Percentiles rank a stretch among this genome's conserved stretches.
Evolutionary conservation across 2,113 vertebrate species (phyloP).

Genomic region (Suncus etruscus): DNA sequence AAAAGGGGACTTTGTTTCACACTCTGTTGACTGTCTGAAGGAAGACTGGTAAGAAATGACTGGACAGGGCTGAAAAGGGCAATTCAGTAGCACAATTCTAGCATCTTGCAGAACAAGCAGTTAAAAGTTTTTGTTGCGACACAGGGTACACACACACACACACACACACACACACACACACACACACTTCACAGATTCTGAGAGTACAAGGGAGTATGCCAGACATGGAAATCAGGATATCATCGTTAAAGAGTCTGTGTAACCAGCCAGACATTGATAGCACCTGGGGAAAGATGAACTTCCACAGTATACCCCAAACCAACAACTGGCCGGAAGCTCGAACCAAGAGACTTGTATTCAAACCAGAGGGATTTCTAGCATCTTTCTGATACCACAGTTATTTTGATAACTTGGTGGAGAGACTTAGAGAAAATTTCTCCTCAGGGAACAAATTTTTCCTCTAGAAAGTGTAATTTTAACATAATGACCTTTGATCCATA

Average conservation of each 20-base stretch:
- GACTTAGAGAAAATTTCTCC: background rate
- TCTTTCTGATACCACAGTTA: background rate
- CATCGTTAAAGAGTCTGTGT: background rate
- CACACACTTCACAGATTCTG: background rate
- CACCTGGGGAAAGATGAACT: background rate
- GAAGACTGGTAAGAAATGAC: background rate
- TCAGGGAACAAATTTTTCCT: background rate
- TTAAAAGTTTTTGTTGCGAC: background rate
- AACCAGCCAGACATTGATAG: background rate
- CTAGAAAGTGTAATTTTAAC: constrained; percentile 8
- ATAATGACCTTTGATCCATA: constrained; percentile 25
- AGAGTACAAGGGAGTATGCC: background rate
- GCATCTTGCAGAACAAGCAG: rapidly evolving
- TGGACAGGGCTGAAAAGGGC: background rate
- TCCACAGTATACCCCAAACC: background rate
- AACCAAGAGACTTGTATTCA: background rate
- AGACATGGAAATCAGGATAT: background rate
- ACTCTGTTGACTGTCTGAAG: background rate
- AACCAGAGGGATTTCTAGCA: background rate
- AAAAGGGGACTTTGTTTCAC: background rate
- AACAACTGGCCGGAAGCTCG: background rate
- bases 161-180: no score
- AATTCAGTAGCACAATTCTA: background rate
- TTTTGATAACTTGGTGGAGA: constrained; percentile 4
- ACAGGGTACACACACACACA: no score